These are phyloP conservation scores for Leptodon cayanensis DNA, from an alignment of 2,797 vertebrate species.

Conservation along the genomic window DNA sequence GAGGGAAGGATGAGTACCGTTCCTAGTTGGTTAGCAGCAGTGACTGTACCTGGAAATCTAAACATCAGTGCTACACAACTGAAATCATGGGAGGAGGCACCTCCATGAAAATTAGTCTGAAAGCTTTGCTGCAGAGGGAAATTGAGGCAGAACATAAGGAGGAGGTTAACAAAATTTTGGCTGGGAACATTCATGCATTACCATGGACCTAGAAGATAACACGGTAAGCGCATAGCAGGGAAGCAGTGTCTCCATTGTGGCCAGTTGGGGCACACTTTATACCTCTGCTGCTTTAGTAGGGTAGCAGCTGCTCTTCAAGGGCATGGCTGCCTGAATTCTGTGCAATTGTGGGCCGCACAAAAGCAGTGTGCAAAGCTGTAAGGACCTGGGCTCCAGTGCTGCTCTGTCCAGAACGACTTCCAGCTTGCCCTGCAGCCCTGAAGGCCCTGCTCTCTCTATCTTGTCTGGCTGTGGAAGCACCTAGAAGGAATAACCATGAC, in stretches of 20 bases:
- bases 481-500: background rate
- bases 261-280: background rate
- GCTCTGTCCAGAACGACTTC: background rate
- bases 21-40: background rate
- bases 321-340: background rate
- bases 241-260: background rate
- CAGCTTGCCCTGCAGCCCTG: background rate
- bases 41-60: background rate
- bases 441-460: background rate
- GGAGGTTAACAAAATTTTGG: background rate
- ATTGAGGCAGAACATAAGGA: background rate
- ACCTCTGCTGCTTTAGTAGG: background rate
- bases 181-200: background rate
- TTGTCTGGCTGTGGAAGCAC: background rate
- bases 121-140: background rate
- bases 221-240: background rate
- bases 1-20: background rate
- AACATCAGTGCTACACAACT: background rate
- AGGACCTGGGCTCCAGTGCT: background rate
- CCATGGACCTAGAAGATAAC: background rate
- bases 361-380: background rate
- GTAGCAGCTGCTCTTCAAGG: background rate
- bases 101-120: background rate
- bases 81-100: background rate
- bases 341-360: background rate